Evolutionary conservation across 2,797 vertebrate genomes (phyloP).

Genomic region (Acipenser oxyrinchus): DNA sequence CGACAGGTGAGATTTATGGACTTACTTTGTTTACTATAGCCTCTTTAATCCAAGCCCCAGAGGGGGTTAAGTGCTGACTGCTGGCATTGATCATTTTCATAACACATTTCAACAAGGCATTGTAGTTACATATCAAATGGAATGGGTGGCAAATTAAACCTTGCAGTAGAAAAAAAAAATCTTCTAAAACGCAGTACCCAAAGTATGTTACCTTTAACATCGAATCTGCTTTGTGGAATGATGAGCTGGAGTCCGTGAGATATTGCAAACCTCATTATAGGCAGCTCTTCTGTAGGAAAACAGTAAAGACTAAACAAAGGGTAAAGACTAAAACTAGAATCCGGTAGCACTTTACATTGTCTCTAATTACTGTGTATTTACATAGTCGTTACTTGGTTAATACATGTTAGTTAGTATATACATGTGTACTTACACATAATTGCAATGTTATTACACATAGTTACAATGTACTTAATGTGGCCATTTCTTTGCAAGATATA

Average conservation of each 20-base stretch:
- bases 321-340: background rate
- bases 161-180: background rate
- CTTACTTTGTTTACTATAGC: background rate
- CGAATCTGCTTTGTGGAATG: background rate
- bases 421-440: no score
- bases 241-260: background rate
- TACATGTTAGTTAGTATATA: no score
- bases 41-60: background rate
- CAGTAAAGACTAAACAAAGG: background rate
- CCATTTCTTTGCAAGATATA: no score
- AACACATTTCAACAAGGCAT: no score
- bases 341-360: background rate
- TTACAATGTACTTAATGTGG: no score
- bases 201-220: background rate
- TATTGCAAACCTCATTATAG: background rate
- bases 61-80: background rate
- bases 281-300: background rate
- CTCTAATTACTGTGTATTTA: no score
- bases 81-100: background rate
- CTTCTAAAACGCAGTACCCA: background rate
- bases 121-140: no score
- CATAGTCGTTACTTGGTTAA: no score
- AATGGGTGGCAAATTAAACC: background rate
- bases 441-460: no score
- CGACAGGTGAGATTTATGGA: no score